These are phyloP conservation scores for Polypedilum vanderplanki DNA, from an alignment of 1,140 invertebrate genomes.

Conservation along the genomic window DNA sequence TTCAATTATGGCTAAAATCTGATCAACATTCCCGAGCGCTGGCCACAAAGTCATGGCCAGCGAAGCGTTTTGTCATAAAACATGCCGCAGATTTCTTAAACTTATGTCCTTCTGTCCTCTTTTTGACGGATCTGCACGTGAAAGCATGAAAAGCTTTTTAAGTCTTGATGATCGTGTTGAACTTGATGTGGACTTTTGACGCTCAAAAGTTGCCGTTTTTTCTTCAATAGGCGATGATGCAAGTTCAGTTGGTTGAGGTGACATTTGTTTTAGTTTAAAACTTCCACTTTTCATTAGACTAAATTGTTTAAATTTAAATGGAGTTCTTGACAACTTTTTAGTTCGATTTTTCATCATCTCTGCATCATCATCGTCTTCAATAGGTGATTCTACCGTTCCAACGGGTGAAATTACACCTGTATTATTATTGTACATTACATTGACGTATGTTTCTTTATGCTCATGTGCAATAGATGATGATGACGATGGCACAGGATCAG, in stretches of 20 bases:
- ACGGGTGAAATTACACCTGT: not conserved
- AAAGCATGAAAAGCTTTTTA: constrained; percentile 22
- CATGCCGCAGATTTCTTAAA: constrained; percentile 10
- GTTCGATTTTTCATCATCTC: not conserved
- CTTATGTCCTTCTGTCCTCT: not conserved
- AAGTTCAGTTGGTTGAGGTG: not conserved
- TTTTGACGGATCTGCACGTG: not conserved
- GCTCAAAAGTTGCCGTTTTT: not conserved
- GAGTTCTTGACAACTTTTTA: not conserved
- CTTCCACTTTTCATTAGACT: not conserved
- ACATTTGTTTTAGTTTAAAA: constrained; percentile 22
- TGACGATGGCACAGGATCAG: constrained; percentile 5
- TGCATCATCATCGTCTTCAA: constrained; percentile 19
- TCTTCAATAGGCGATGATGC: not conserved
- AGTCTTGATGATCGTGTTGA: not conserved
- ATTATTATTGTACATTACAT: constrained; percentile 16
- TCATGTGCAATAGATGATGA: not conserved
- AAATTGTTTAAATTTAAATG: constrained; percentile 6
- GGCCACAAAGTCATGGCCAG: constrained; percentile 7
- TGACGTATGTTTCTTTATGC: constrained; percentile 16
- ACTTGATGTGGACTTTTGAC: not conserved
- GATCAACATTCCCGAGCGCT: not conserved
- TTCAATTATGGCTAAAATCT: not conserved
- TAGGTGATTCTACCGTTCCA: constrained; percentile 4
- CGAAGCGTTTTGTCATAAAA: constrained; percentile 26